These are phyloP conservation scores for Axinella damicornis DNA, from an alignment of 37 sponge, comb jelly and placozoan species.

Conservation along the genomic window DNA sequence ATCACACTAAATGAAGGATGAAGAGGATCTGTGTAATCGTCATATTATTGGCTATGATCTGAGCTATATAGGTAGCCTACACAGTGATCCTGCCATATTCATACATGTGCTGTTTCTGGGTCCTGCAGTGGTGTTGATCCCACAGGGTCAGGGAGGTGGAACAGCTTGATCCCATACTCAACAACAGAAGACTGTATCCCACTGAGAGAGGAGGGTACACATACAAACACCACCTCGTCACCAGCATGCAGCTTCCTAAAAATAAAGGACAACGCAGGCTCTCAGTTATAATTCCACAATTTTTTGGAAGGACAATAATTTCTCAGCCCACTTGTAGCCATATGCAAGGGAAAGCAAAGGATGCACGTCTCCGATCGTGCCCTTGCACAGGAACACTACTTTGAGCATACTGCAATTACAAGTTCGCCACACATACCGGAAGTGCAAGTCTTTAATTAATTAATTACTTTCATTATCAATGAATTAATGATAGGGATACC, in stretches of 20 bases:
- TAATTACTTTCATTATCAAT: neutral
- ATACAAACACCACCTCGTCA: constrained; percentile 32
- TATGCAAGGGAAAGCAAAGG: constrained; percentile 50
- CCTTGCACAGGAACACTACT: constrained; percentile 64
- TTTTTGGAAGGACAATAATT: neutral
- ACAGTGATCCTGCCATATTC: too few species aligned
- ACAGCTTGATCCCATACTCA: constrained; percentile 3
- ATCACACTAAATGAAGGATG: too few species aligned
- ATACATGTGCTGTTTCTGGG: neutral
- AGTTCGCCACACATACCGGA: too few species aligned
- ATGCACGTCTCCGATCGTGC: constrained; percentile 60
- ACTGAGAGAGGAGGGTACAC: constrained; percentile 22
- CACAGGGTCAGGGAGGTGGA: constrained; percentile 7
- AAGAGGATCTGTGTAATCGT: too few species aligned
- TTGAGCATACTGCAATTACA: constrained; percentile 34
- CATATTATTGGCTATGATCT: too few species aligned
- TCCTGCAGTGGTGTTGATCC: neutral
- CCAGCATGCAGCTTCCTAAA: neutral
- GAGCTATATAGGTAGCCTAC: too few species aligned
- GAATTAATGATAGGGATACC: neutral
- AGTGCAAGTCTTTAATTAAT: neutral
- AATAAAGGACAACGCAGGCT: neutral
- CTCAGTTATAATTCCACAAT: too few species aligned
- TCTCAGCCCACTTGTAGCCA: constrained; percentile 30
- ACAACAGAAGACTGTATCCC: neutral